These are phyloP conservation scores for Belonocnema kinseyi DNA, from an alignment of 1,140 invertebrate genomes.

Conservation along the genomic window DNA sequence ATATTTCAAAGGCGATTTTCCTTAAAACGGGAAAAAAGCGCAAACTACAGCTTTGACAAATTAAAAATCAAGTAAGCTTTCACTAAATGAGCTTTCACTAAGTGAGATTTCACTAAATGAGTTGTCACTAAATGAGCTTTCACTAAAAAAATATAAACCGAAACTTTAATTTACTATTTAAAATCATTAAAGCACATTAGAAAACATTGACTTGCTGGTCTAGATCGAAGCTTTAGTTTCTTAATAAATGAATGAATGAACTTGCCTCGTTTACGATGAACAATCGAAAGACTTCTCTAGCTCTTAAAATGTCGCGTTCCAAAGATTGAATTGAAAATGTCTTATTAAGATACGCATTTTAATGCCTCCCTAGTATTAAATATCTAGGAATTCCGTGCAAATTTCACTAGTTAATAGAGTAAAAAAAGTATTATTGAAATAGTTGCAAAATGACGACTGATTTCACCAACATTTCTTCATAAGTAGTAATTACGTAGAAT, in stretches of 20 bases:
- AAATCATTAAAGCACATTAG: too few species aligned
- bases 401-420: background rate
- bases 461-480: background rate
- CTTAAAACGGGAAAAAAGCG: too few species aligned
- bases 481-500: background rate
- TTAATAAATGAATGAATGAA: background rate
- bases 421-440: constrained; percentile 8
- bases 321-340: constrained; percentile 1
- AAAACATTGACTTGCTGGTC: too few species aligned
- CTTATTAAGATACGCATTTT: too few species aligned
- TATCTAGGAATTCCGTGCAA: constrained; percentile 8
- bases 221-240: background rate
- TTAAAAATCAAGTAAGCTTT: too few species aligned
- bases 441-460: background rate
- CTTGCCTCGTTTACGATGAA: background rate
- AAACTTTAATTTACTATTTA: too few species aligned
- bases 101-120: too few species aligned
- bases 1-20: too few species aligned
- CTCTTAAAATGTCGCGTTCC: background rate
- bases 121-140: too few species aligned
- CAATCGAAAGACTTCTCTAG: constrained; percentile 2
- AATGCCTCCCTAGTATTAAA: constrained; percentile 2
- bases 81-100: too few species aligned
- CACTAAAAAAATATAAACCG: too few species aligned
- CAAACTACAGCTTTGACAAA: too few species aligned